phyloP scores from a whole-genome alignment of 2,113 vertebrate genomes.

The Galeopterus variegatus region DNA sequence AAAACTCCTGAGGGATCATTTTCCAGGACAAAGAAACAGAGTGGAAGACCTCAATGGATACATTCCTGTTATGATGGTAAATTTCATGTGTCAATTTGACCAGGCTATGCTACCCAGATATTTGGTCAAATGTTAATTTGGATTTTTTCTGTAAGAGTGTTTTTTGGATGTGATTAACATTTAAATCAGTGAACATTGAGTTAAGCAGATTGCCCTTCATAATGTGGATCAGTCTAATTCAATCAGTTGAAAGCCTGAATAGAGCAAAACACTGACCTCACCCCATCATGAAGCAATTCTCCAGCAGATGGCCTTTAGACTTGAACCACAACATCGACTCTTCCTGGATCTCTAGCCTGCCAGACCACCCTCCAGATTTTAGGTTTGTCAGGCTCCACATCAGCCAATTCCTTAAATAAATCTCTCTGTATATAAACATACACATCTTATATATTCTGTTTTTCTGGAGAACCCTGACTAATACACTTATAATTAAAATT shows the following conservation, averaged over 20 bases:
- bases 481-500: background rate
- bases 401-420: background rate
- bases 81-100: background rate
- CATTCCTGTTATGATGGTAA: background rate
- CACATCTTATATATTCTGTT: background rate
- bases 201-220: background rate
- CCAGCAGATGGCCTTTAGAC: background rate
- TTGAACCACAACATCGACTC: background rate
- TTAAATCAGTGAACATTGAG: background rate
- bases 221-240: background rate
- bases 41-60: background rate
- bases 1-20: slow-evolving; percentile 16
- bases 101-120: background rate
- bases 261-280: background rate
- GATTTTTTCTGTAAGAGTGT: background rate
- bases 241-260: background rate
- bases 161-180: background rate
- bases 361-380: background rate
- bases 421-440: background rate
- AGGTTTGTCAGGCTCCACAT: background rate
- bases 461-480: background rate
- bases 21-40: background rate
- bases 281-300: background rate
- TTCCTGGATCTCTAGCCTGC: background rate
- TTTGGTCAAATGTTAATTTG: background rate